Evolutionary conservation across 1,140 invertebrate genomes (phyloP).

Genomic region (Mercenaria mercenaria): DNA sequence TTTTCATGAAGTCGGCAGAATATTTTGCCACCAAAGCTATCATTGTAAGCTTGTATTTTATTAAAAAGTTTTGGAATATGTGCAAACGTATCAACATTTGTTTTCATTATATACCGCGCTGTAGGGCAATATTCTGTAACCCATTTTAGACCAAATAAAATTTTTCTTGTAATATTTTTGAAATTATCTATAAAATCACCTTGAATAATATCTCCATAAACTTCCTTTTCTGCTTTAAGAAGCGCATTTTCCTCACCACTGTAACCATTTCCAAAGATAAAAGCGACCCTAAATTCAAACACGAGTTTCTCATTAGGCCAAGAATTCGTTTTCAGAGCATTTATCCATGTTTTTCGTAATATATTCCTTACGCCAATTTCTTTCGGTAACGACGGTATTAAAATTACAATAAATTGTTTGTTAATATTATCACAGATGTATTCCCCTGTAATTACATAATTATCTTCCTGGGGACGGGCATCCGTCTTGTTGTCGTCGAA

Average conservation of each 20-base stretch:
- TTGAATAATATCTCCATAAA: slow-evolving; percentile 75
- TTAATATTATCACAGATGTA: slow-evolving; percentile 5
- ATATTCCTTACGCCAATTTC: slow-evolving; percentile 20
- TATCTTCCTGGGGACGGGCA: neutral
- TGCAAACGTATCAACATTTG: slow-evolving; percentile 95
- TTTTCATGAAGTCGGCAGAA: neutral
- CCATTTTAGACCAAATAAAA: slow-evolving; percentile 94
- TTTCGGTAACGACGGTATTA: slow-evolving; percentile 43
- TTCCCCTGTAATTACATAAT: neutral
- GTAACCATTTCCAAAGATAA: slow-evolving; percentile 56
- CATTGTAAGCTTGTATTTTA: neutral
- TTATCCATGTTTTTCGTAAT: slow-evolving; percentile 67
- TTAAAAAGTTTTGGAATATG: slow-evolving; percentile 88
- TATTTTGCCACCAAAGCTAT: neutral
- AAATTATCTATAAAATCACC: slow-evolving; percentile 78
- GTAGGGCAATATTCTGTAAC: slow-evolving; percentile 88
- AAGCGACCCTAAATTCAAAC: slow-evolving; percentile 37
- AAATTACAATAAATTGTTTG: slow-evolving; percentile 29
- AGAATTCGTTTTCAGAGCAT: neutral
- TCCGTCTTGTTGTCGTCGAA: neutral
- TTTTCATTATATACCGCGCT: slow-evolving; percentile 91
- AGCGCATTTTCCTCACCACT: neutral
- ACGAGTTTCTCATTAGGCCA: slow-evolving; percentile 39
- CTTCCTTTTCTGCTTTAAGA: slow-evolving; percentile 49
- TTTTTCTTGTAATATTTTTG: slow-evolving; percentile 84